phyloP scores from a whole-genome alignment of 1,140 invertebrate species.

The Scaptomyza pallida region DNA sequence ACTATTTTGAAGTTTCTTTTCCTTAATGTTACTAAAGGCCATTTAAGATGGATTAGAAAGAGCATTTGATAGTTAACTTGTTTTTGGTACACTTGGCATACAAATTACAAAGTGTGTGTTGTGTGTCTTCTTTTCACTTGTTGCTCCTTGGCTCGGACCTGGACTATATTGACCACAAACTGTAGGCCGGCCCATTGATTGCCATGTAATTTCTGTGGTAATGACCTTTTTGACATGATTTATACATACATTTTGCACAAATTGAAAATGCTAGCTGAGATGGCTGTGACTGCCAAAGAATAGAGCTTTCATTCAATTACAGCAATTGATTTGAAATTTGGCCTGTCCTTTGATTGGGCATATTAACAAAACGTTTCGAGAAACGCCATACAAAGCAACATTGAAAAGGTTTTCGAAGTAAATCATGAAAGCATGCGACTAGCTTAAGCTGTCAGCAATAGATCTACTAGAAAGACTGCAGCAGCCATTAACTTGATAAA shows the following conservation, averaged over 20 bases:
- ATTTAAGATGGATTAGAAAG: background rate
- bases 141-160: constrained; percentile 40
- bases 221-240: constrained; percentile 36
- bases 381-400: background rate
- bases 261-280: constrained; percentile 14
- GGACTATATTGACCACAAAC: constrained; percentile 42
- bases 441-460: too few species aligned
- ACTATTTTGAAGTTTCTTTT: background rate
- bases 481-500: constrained; percentile 23
- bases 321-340: background rate
- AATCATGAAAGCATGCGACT: too few species aligned
- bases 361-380: background rate
- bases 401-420: too few species aligned
- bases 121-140: constrained; percentile 32
- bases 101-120: background rate
- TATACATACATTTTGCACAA: constrained; percentile 27
- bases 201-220: constrained; percentile 43
- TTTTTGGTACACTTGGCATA: background rate
- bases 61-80: background rate
- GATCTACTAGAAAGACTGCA: background rate
- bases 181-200: constrained; percentile 34
- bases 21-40: background rate
- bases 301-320: background rate
- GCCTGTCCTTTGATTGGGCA: background rate
- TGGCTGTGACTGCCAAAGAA: background rate